These are phyloP conservation scores for Rhyzopertha dominica DNA, from an alignment of 1,140 invertebrate species.

Conservation along the genomic window DNA sequence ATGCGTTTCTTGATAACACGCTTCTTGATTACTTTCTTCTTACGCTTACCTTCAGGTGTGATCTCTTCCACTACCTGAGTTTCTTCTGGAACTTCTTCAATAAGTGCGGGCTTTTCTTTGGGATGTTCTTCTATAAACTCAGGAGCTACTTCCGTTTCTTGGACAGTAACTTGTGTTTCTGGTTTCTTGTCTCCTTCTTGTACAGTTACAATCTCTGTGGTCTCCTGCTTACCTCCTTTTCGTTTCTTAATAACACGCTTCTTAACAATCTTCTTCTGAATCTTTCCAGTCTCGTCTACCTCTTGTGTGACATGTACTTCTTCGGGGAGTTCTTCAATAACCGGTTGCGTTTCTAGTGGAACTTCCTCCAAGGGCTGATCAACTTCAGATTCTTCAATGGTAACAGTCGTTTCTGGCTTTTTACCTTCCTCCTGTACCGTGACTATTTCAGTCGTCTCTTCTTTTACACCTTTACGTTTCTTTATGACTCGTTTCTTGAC, in stretches of 20 bases:
- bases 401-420: conserved; percentile 37
- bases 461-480: conserved; percentile 12
- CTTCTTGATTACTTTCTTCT: conserved; percentile 44
- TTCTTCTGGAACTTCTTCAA: conserved; percentile 15
- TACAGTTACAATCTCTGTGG: conserved; percentile 35
- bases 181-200: conserved; percentile 39
- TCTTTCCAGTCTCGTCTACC: conserved; percentile 33
- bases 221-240: conserved; percentile 32
- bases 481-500: conserved; percentile 20
- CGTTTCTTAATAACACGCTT: conserved; percentile 35
- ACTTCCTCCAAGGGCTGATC: conserved; percentile 22
- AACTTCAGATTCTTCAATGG: conserved; percentile 45
- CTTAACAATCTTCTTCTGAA: conserved; percentile 33
- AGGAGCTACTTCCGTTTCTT: conserved; percentile 24
- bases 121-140: too few relatives aligned
- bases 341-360: conserved; percentile 15
- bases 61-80: conserved; percentile 27
- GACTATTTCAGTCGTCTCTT: conserved; percentile 27
- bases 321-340: conserved; percentile 34
- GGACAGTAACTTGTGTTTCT: conserved; percentile 32
- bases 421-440: conserved; percentile 42
- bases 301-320: conserved; percentile 39
- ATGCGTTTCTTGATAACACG: conserved; percentile 43
- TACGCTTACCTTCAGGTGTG: conserved; percentile 34
- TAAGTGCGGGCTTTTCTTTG: conserved; percentile 19